Conservation (phyloP, 2,797 vertebrate genomes). For the Microchirus variegatus region DNA sequence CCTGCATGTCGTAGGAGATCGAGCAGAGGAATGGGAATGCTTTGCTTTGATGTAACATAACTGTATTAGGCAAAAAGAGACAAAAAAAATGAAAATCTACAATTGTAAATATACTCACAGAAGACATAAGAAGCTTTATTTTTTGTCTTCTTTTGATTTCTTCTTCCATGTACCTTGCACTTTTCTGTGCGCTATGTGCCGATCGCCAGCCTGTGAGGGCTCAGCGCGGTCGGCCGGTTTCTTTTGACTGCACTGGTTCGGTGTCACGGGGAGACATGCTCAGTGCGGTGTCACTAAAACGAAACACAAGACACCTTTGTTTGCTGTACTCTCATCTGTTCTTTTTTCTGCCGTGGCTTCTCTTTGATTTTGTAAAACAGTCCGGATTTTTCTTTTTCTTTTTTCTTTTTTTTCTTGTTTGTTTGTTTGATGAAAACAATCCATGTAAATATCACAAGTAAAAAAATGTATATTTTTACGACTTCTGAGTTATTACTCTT, state of each 20-base stretch:
- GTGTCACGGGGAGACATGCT: slow-evolving; percentile 57
- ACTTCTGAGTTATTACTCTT: slow-evolving; percentile 87
- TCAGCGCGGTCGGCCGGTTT: slow-evolving; percentile 62
- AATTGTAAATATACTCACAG: slow-evolving; percentile 81
- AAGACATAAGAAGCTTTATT: slow-evolving; percentile 72
- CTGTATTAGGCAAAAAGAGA: slow-evolving; percentile 69
- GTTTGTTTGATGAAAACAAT: slow-evolving; percentile 78
- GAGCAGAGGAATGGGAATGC: slow-evolving; percentile 80
- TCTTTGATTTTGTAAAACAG: slow-evolving; percentile 74
- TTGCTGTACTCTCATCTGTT: slow-evolving; percentile 65
- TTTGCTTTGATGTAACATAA: slow-evolving; percentile 85
- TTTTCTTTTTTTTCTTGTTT: slow-evolving; percentile 47
- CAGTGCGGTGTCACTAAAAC: slow-evolving; percentile 59
- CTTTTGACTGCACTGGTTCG: slow-evolving; percentile 58
- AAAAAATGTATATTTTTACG: slow-evolving; percentile 89
- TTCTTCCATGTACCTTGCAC: slow-evolving; percentile 75
- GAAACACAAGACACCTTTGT: slow-evolving; percentile 70
- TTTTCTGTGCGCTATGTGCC: slow-evolving; percentile 72
- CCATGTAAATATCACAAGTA: slow-evolving; percentile 87
- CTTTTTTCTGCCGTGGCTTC: slow-evolving; percentile 71
- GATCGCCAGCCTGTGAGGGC: slow-evolving; percentile 61
- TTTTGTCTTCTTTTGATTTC: slow-evolving; percentile 10
- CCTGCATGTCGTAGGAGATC: slow-evolving; percentile 80
- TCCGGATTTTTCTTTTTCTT: slow-evolving; percentile 45
- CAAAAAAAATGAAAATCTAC: slow-evolving; percentile 50